Conservation (phyloP, 2,113 vertebrate genomes). For the Nesogale talazaci region DNA sequence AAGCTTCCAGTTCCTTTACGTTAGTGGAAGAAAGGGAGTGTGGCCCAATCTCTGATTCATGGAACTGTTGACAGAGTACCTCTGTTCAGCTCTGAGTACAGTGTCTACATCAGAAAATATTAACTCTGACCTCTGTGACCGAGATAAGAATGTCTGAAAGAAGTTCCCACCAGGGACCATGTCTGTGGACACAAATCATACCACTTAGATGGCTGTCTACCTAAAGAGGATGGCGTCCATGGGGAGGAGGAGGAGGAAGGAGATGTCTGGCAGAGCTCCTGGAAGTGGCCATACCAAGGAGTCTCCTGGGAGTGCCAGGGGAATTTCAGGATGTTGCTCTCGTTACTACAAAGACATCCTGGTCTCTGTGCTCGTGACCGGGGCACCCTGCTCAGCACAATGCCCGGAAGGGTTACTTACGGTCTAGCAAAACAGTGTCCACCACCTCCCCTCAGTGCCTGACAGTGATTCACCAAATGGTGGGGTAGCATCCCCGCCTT, state of each 20-base stretch:
- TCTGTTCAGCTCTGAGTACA: neutral
- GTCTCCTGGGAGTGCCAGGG: constrained; percentile 40
- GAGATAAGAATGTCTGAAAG: neutral
- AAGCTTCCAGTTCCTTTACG: neutral
- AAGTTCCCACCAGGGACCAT: neutral
- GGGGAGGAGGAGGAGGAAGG: neutral
- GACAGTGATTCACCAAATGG: neutral
- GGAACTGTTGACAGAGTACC: neutral
- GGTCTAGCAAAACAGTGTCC: constrained; percentile 28
- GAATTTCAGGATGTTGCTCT: constrained; percentile 70
- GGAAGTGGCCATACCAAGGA: neutral
- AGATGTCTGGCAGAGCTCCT: neutral
- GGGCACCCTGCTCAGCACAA: constrained; percentile 56
- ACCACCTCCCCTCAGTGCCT: neutral
- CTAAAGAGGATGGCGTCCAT: neutral
- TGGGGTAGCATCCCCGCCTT: neutral
- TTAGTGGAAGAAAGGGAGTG: neutral
- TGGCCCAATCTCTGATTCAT: neutral
- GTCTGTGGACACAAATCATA: neutral
- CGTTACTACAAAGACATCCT: constrained; percentile 56
- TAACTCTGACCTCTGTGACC: neutral
- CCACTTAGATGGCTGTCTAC: neutral
- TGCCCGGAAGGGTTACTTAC: constrained; percentile 65
- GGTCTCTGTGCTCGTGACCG: constrained; percentile 42
- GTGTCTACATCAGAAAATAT: neutral